Conservation (phyloP, 2,888 invertebrate species). For the Poecilobothrus nobilitatus region DNA sequence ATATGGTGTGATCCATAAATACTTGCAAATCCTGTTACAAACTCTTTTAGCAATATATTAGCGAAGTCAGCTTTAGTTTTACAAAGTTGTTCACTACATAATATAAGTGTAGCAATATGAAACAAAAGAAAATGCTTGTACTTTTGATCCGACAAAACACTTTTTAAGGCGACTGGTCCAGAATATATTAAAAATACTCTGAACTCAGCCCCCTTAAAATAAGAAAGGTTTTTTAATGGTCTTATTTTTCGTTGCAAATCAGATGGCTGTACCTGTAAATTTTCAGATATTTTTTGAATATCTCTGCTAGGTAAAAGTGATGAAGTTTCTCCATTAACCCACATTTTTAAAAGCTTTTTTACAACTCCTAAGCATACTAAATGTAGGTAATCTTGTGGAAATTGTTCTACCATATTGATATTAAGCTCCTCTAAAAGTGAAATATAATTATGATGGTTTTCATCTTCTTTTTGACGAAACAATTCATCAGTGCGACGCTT, state of each 20-base stretch:
- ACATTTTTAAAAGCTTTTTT: slow-evolving; percentile 10
- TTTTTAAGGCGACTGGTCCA: slow-evolving; percentile 11
- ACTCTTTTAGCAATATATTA: too few relatives aligned
- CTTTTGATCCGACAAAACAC: too few relatives aligned
- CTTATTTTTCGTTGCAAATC: slow-evolving; percentile 12
- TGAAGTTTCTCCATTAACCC: not conserved
- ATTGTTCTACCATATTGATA: slow-evolving; percentile 8
- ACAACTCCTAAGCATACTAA: slow-evolving; percentile 9
- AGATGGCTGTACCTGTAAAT: not conserved
- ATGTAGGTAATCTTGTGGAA: slow-evolving; percentile 10
- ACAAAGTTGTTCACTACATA: too few relatives aligned
- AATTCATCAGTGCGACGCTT: slow-evolving; percentile 11
- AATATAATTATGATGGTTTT: slow-evolving; percentile 10
- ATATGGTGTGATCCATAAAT: too few relatives aligned
- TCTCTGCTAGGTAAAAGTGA: not conserved
- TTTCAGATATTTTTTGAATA: not conserved
- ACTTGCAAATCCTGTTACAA: too few relatives aligned
- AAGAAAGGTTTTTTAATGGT: not conserved
- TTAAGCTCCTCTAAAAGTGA: not conserved
- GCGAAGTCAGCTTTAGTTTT: too few relatives aligned
- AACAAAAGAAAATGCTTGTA: too few relatives aligned
- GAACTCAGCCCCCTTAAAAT: slow-evolving; percentile 12
- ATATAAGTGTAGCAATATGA: too few relatives aligned
- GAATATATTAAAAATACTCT: not conserved
- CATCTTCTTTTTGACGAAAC: slow-evolving; percentile 6